These are phyloP conservation scores for Microtus montanus DNA, from an alignment of 2,113 vertebrate species.

Conservation along the genomic window DNA sequence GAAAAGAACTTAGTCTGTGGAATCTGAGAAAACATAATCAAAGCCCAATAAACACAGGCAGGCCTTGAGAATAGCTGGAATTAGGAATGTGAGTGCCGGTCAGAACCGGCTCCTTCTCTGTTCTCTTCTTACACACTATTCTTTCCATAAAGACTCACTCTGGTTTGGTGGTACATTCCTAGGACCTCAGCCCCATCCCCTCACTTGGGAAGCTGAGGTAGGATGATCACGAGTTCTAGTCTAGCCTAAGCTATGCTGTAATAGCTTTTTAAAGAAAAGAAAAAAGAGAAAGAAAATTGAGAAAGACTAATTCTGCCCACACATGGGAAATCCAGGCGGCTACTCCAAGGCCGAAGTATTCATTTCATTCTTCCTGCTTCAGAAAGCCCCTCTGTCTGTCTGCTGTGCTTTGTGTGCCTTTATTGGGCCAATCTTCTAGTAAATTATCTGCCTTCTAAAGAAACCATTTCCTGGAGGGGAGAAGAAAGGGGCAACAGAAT, in stretches of 20 bases:
- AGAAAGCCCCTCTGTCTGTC: neutral
- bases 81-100: neutral
- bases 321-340: neutral
- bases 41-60: neutral
- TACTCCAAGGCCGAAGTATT: neutral
- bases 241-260: neutral
- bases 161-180: neutral
- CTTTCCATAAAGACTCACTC: neutral
- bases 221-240: neutral
- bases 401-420: neutral
- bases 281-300: neutral
- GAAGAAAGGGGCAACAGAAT: neutral
- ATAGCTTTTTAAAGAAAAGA: neutral
- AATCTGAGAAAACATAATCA: conserved; percentile 24
- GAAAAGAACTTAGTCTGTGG: neutral
- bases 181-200: neutral
- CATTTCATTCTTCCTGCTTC: neutral
- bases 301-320: neutral
- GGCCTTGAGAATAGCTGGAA: neutral
- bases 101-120: neutral
- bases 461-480: neutral
- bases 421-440: neutral
- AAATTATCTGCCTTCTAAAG: neutral
- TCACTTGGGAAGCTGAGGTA: neutral
- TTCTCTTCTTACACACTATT: neutral